These are phyloP conservation scores for Gonioctena quinquepunctata DNA, from an alignment of 1,140 invertebrate genomes.

Conservation along the genomic window DNA sequence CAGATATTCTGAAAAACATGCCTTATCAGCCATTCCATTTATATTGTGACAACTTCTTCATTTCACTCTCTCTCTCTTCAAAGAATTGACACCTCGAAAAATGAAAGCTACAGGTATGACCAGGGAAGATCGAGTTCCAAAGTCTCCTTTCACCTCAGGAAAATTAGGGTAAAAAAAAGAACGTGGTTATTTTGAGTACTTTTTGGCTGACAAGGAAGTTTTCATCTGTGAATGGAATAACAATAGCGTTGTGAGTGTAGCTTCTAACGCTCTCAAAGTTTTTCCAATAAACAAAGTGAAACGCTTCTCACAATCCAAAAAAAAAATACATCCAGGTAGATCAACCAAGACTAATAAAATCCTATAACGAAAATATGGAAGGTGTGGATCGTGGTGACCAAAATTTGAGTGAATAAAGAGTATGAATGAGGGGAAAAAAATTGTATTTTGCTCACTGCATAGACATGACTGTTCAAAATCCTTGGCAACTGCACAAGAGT, in stretches of 20 bases:
- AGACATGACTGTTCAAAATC: slow-evolving; percentile 42
- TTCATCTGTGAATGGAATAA: slow-evolving; percentile 21
- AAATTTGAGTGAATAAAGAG: slow-evolving; percentile 33
- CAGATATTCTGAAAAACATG: slow-evolving; percentile 2
- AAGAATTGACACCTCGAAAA: slow-evolving; percentile 12
- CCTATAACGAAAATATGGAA: slow-evolving; percentile 41
- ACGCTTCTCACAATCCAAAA: slow-evolving; percentile 32
- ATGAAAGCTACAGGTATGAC: slow-evolving; percentile 25
- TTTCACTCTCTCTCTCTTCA: slow-evolving; percentile 22
- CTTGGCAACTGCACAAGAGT: slow-evolving; percentile 43
- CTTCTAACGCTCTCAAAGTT: slow-evolving; percentile 20
- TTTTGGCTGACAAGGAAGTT: slow-evolving; percentile 18
- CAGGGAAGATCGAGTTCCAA: slow-evolving; percentile 27
- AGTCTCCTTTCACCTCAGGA: background rate
- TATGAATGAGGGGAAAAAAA: slow-evolving; percentile 38
- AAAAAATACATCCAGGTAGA: slow-evolving; percentile 31
- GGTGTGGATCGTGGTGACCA: slow-evolving; percentile 38
- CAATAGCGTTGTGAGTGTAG: slow-evolving; percentile 14
- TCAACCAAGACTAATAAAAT: slow-evolving; percentile 37
- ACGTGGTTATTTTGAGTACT: slow-evolving; percentile 24
- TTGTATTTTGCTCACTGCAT: slow-evolving; percentile 35
- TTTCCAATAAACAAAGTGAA: background rate
- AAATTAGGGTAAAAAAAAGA: slow-evolving; percentile 24
- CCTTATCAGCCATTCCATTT: slow-evolving; percentile 30
- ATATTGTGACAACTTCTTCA: slow-evolving; percentile 24